These are phyloP conservation scores for Serilophus lunatus DNA, from an alignment of 2,113 vertebrate genomes.

Conservation along the genomic window DNA sequence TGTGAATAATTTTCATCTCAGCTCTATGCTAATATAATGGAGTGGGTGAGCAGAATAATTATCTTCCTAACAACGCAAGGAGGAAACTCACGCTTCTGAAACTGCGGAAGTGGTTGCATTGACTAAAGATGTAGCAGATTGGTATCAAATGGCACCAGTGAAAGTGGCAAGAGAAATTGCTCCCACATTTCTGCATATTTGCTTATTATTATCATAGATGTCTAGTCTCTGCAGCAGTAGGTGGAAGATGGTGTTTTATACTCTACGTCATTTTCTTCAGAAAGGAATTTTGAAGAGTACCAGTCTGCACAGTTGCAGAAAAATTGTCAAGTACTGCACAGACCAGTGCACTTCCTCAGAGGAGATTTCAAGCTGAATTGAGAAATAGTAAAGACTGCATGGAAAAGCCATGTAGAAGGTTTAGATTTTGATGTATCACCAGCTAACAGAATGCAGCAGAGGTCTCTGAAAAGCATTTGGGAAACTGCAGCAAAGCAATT, in stretches of 20 bases:
- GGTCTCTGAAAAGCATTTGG: neutral
- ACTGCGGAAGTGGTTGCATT: neutral
- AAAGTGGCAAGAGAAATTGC: neutral
- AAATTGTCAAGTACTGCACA: neutral
- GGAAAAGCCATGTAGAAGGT: neutral
- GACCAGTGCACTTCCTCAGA: neutral
- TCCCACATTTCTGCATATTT: neutral
- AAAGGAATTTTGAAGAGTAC: neutral
- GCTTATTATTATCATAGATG: neutral
- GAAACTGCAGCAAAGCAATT: neutral
- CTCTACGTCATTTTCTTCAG: neutral
- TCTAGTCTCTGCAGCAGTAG: neutral
- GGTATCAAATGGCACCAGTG: neutral
- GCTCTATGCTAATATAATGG: neutral
- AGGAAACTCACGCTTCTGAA: neutral
- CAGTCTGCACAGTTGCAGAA: neutral
- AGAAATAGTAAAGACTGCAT: neutral
- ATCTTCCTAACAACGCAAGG: neutral
- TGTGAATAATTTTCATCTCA: neutral
- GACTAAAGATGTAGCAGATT: neutral
- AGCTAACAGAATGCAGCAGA: neutral
- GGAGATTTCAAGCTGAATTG: neutral
- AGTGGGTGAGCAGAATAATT: neutral
- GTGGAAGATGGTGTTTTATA: neutral
- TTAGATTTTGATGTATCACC: neutral